Percentiles rank a stretch among this genome's conserved stretches.
Conservation (phyloP, 2,113 vertebrate species). For the Marmota monax region DNA sequence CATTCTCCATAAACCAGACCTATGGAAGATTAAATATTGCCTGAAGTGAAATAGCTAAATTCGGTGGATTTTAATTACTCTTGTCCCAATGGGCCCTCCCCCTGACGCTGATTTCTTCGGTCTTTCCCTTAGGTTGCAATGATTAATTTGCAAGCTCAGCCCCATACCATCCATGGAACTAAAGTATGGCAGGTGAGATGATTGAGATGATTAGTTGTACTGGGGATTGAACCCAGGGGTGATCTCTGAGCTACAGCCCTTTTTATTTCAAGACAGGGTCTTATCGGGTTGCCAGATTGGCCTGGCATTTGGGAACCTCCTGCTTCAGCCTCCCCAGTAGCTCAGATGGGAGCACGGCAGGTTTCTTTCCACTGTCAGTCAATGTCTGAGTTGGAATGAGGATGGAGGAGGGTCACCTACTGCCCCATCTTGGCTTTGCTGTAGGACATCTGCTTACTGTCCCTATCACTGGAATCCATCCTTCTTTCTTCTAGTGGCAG, state of each 20-base stretch:
- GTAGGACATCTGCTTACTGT: accelerated
- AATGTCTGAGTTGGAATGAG: accelerated
- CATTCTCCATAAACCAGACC: background rate
- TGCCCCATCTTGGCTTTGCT: accelerated
- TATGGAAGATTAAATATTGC: slow-evolving; percentile 53
- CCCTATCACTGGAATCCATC: background rate
- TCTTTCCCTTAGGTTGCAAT: background rate
- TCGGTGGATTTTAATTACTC: slow-evolving; percentile 73
- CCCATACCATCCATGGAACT: background rate
- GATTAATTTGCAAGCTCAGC: slow-evolving; percentile 46
- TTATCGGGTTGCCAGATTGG: background rate
- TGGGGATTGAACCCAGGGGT: background rate
- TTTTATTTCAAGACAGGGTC: background rate
- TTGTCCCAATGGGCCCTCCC: slow-evolving; percentile 2
- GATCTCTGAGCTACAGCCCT: background rate
- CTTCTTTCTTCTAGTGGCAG: background rate
- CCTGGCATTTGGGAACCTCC: background rate
- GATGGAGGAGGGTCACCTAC: accelerated
- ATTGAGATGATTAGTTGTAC: background rate
- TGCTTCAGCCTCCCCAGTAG: background rate
- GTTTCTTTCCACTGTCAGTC: accelerated
- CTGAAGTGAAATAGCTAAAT: slow-evolving; percentile 56
- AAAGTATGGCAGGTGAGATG: background rate
- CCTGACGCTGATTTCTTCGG: background rate
- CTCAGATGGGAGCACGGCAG: background rate